phyloP scores from a whole-genome alignment of 2,113 vertebrate species.

The Nothoprocta perdicaria region DNA sequence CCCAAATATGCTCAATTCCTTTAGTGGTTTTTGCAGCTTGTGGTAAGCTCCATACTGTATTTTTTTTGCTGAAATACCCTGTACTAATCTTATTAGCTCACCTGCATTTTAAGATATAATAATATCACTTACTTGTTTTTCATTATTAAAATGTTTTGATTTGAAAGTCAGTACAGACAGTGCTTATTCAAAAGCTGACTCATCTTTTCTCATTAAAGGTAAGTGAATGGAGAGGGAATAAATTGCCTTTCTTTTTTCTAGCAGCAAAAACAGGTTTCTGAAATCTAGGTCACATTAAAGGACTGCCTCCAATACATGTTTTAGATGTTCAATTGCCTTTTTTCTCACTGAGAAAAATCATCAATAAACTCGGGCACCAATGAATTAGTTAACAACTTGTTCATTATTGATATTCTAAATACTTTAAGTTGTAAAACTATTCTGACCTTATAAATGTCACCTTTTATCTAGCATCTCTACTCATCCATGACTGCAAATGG shows the following conservation, averaged over 20 bases:
- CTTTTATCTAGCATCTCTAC: neutral
- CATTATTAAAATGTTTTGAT: conserved; percentile 73
- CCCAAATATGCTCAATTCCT: neutral
- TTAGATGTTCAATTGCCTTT: neutral
- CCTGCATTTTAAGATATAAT: conserved; percentile 49
- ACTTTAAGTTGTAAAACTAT: neutral
- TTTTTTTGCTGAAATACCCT: fast-evolving
- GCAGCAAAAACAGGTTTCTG: conserved; percentile 73
- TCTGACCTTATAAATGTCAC: neutral
- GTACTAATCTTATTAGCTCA: conserved; percentile 36
- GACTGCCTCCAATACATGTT: conserved; percentile 22
- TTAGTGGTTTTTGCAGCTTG: neutral
- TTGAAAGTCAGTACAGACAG: conserved; percentile 56
- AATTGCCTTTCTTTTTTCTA: conserved; percentile 72
- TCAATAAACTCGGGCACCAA: conserved; percentile 36
- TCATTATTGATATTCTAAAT: neutral
- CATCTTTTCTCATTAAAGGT: conserved; percentile 71
- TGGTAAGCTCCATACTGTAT: neutral
- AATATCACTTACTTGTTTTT: conserved; percentile 54
- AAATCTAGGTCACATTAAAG: conserved; percentile 78
- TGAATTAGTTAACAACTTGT: neutral
- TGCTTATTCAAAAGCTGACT: conserved; percentile 68
- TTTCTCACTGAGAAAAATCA: conserved; percentile 6
- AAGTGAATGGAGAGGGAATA: conserved; percentile 60
- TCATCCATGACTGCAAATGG: neutral